Evolutionary conservation across 2,888 invertebrate genomes (phyloP).

Genomic region (Urechis unicinctus): DNA sequence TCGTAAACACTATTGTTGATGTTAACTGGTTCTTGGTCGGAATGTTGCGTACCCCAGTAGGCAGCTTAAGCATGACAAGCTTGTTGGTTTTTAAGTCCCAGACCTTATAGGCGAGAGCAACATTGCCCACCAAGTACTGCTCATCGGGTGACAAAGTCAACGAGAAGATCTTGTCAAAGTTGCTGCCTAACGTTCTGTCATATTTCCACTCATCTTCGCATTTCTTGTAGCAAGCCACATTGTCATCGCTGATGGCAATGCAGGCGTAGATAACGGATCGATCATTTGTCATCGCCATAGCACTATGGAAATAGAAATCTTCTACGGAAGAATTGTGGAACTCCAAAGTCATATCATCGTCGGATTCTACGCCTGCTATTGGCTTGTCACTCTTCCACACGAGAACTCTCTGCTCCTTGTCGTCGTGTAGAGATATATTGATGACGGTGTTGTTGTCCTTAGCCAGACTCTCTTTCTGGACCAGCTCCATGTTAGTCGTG

Average conservation of each 20-base stretch:
- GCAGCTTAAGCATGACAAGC: constrained; percentile 35
- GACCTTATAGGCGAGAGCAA: constrained; percentile 46
- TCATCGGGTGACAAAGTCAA: constrained; percentile 77
- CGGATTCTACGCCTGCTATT: constrained; percentile 28
- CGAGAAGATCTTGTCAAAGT: constrained; percentile 39
- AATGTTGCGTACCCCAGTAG: constrained; percentile 77
- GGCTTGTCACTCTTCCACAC: constrained; percentile 23
- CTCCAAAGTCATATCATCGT: constrained; percentile 42
- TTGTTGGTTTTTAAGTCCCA: constrained; percentile 48
- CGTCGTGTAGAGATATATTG: constrained; percentile 19
- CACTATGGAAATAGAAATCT: constrained; percentile 48
- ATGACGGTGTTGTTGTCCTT: neutral
- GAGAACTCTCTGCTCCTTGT: constrained; percentile 11
- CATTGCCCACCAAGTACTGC: constrained; percentile 67
- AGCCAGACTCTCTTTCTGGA: neutral
- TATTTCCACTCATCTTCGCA: constrained; percentile 33
- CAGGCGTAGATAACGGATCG: constrained; percentile 40
- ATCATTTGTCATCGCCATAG: constrained; percentile 26
- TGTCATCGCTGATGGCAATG: constrained; percentile 47
- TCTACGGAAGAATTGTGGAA: constrained; percentile 29
- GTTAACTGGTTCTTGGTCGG: constrained; percentile 77
- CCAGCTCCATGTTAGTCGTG: neutral
- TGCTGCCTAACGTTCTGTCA: constrained; percentile 39
- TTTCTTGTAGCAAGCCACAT: constrained; percentile 39
- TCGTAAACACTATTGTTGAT: constrained; percentile 87